Evolutionary conservation across 2,113 vertebrate genomes (phyloP).

Genomic region (Tyrannus savana): DNA sequence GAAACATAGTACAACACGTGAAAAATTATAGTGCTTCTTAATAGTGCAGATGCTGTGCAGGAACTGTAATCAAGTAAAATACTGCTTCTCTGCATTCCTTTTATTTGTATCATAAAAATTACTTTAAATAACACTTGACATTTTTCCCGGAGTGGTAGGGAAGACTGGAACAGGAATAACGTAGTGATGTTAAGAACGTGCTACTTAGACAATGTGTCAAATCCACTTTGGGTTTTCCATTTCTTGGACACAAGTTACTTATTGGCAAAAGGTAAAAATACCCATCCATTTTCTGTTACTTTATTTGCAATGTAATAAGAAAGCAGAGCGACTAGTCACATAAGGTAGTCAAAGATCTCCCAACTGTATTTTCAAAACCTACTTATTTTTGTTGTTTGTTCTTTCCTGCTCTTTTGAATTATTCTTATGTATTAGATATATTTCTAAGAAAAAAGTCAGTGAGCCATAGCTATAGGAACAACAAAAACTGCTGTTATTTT

Average conservation of each 20-base stretch:
- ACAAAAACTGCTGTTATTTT: not conserved
- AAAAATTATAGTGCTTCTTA: not conserved
- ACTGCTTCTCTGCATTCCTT: not conserved
- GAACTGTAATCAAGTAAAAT: not conserved
- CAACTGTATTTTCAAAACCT: not conserved
- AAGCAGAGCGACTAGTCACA: not conserved
- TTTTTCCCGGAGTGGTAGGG: not conserved
- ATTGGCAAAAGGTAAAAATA: not conserved
- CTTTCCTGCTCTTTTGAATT: not conserved
- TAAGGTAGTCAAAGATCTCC: not conserved
- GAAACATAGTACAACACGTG: rapidly evolving
- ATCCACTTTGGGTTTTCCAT: not conserved
- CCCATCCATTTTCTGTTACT: not conserved
- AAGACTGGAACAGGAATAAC: not conserved
- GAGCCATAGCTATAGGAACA: not conserved
- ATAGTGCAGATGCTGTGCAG: not conserved
- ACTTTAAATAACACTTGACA: not conserved
- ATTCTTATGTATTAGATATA: not conserved
- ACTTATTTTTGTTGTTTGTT: not conserved
- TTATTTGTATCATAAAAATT: not conserved
- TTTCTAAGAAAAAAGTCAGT: not conserved
- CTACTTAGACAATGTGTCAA: not conserved
- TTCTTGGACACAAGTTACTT: not conserved
- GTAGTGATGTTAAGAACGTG: not conserved
- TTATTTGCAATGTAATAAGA: not conserved